Evolutionary conservation across 2,113 vertebrate species (phyloP).

Genomic region (Perognathus longimembris): DNA sequence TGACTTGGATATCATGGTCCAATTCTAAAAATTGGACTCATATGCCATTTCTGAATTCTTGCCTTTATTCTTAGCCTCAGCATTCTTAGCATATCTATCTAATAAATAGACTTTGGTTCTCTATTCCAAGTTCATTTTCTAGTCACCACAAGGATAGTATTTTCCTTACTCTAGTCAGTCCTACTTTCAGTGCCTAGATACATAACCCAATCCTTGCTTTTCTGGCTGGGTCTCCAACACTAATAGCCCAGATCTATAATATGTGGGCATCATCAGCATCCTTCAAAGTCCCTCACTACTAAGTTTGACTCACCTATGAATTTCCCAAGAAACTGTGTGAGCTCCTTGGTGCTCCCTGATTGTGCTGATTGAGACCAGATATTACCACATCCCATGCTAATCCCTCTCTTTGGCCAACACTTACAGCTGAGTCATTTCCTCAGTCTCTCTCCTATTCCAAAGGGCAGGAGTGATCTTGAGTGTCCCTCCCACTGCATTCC

Average conservation of each 20-base stretch:
- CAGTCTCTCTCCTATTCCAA: background rate
- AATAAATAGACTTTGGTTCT: background rate
- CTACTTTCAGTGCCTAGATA: background rate
- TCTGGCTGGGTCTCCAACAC: background rate
- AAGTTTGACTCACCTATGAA: background rate
- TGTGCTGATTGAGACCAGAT: background rate
- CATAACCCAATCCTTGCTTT: background rate
- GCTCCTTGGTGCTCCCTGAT: background rate
- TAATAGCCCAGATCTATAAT: background rate
- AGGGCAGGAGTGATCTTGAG: background rate
- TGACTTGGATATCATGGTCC: background rate
- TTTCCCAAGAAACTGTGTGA: background rate
- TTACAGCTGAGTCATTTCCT: background rate
- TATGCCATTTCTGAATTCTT: background rate
- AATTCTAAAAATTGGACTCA: background rate
- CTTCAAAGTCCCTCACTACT: background rate
- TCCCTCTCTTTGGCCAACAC: background rate
- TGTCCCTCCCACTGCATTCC: background rate
- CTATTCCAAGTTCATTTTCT: background rate
- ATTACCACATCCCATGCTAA: background rate
- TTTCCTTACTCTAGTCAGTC: background rate
- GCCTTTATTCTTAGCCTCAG: background rate
- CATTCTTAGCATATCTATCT: background rate
- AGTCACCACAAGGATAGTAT: background rate
- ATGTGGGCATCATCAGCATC: background rate